Evolutionary conservation across 2,888 invertebrate species (phyloP), one percentile per base, ranked within the genome.

Genomic region (Spodoptera littoralis): DNA sequence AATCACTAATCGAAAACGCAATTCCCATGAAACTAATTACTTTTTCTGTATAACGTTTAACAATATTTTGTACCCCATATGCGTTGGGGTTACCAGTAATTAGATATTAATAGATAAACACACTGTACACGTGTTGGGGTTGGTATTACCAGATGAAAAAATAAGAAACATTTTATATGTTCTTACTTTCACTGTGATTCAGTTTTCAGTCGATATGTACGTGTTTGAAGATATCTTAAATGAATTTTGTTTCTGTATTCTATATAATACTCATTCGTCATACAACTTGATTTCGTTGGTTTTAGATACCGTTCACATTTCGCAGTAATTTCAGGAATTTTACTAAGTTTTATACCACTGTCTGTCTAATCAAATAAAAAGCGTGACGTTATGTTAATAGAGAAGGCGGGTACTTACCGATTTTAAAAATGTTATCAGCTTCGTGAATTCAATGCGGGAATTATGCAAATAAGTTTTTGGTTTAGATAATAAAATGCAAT

Each of bases 21-120:
- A 27, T 49, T 55, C n/a, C 4, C 18, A 24, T 50, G 13, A 45
- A 51, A 47, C 36, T 4, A 47, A 51, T 41, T 46, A 36, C 6
- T 11, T 11, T 18, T 36, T 44, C 18, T 2, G n/a, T 30, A 75
- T 76, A 69, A 55, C 83, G 81, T 87, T 84, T 84, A 84, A 30
- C 4, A 48, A 41, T 44, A 44, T 27, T 55, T 46, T 48, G n/a
- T 58, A 48, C 48, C 63, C 49, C 57, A 27, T 60, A 18, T 58
- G 61, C 73, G 76, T 71, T 62, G 77, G 81, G 80, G 82, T 76
- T 70, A 81, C 81, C 78, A 82, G 82, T 89, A 88, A 90, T 90
- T 89, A 90, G 84, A 88, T 88, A 89, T 90, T 88, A 88, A 88
- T 88, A 88, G 87, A 85, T 87, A 86, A 87, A 84, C 83, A 79